Conservation (phyloP, 1,140 invertebrate species). For the Papilio aristodemus region DNA sequence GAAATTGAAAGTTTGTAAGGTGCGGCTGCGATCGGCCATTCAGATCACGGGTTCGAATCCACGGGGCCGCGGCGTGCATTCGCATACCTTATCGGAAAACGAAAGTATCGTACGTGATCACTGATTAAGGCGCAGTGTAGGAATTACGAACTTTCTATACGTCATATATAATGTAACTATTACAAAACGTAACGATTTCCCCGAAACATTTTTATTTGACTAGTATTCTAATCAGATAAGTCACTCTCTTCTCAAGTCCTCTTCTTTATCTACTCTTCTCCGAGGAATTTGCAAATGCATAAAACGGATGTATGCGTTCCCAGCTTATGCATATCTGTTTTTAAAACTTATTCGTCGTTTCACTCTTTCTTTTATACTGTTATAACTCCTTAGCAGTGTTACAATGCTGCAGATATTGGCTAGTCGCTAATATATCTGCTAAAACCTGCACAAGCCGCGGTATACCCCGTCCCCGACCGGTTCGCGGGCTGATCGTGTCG, state of each 20-base stretch:
- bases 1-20: not conserved
- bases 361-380: not conserved
- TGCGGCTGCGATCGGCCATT: not conserved
- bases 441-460: not conserved
- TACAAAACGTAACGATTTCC: not conserved
- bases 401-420: not conserved
- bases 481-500: not conserved
- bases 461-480: not conserved
- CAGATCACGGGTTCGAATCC: conserved; percentile 23
- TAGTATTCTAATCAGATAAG: not conserved
- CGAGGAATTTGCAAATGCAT: too few species aligned
- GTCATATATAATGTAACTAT: not conserved
- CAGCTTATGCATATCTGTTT: too few species aligned
- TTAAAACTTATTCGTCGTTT: not conserved
- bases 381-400: too few species aligned
- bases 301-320: too few species aligned
- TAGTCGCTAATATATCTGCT: not conserved
- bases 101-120: conserved; percentile 25
- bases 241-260: too few species aligned
- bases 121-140: not conserved
- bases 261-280: too few species aligned
- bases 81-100: conserved; percentile 32
- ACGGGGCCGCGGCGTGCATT: not conserved
- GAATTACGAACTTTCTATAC: not conserved
- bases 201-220: too few species aligned